Percentiles rank a stretch among this genome's conserved stretches.
Evolutionary conservation across 2,113 vertebrate species (phyloP).

Genomic region (Takifugu bimaculatus): DNA sequence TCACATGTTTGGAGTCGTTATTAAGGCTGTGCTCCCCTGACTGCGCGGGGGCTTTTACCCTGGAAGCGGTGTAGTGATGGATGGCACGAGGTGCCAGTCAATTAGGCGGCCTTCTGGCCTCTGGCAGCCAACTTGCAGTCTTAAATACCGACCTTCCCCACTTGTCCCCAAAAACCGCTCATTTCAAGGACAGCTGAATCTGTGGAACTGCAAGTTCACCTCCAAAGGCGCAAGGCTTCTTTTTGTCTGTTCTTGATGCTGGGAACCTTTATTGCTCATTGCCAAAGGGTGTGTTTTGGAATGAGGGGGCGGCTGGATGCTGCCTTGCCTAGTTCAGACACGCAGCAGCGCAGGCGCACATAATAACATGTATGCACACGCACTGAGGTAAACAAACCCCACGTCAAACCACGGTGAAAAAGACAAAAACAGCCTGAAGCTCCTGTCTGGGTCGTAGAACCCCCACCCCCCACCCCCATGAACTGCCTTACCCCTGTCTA

Average conservation of each 20-base stretch:
- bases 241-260: slow-evolving; percentile 54
- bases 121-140: slow-evolving; percentile 71
- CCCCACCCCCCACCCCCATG: slow-evolving; percentile 38
- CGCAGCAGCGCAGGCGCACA: slow-evolving; percentile 24
- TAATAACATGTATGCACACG: slow-evolving; percentile 11
- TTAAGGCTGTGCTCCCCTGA: slow-evolving; percentile 57
- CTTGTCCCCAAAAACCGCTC: slow-evolving; percentile 68
- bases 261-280: slow-evolving; percentile 62
- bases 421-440: slow-evolving; percentile 67
- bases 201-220: slow-evolving; percentile 61
- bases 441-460: slow-evolving; percentile 53
- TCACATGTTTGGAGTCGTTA: slow-evolving; percentile 46
- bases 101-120: slow-evolving; percentile 76
- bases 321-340: slow-evolving; percentile 48
- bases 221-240: slow-evolving; percentile 69
- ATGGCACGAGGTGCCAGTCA: slow-evolving; percentile 72
- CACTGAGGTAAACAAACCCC: slow-evolving; percentile 49
- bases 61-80: slow-evolving; percentile 72
- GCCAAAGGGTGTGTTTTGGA: slow-evolving; percentile 62
- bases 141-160: slow-evolving; percentile 69
- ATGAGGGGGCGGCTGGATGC: slow-evolving; percentile 56
- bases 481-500: slow-evolving; percentile 34
- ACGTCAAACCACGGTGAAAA: slow-evolving; percentile 48
- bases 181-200: slow-evolving; percentile 79
- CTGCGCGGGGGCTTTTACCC: slow-evolving; percentile 57